Base-by-base conservation (phyloP, 2,113 vertebrate species). In the Notothenia coriiceps region DNA sequence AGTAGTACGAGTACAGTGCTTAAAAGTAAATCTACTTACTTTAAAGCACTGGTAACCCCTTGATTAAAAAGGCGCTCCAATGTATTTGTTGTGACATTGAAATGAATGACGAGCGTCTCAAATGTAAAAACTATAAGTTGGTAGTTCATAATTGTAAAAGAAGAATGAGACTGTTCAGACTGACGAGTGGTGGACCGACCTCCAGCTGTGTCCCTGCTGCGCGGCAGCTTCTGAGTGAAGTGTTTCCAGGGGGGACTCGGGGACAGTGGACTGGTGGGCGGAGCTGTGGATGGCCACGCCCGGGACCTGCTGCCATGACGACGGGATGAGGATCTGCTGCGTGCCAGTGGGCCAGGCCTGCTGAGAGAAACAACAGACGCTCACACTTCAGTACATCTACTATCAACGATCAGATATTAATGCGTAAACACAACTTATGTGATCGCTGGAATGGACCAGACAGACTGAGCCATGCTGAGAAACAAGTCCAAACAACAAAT, bases 311-410 rank as follows among this genome's bases (percentile, higher is more conserved):
- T 99, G 98, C 98, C 98, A 99, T 2, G 98, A 96, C 0, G 98
- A 97, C 56, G 98, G 98, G 47, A 99, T 97, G 60, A 99, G 95
- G 91, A 99, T 99, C 94, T 99, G 98, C 82, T 99, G 98, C 18
- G 98, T 97, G 51, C 97, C 97, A 8, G 96, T 95, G 20, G 98
- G 97, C 98, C 98, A 99, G 5, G 98, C 96, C 96, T 99, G 98
- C 98, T 99, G 92, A 86, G 11, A 55, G 10, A 18, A 68, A 68
- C 9, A n/a, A 70, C 22, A 81, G 11, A 79, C 25, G 71, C 50
- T 25, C 46, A 54, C 33, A 44, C 33, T 76, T 85, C 43, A 79
- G 68, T 46, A 57, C 9, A 52, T 2, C 67, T 2, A 63, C 54
- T 25, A 67, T 35, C 29, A 20, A 55, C 9, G 46, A 51, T 43